These are phyloP conservation scores for Hydractinia symbiolongicarpus DNA, from an alignment of 30 jellyfish, hydroid and myxozoan species.

Conservation along the genomic window DNA sequence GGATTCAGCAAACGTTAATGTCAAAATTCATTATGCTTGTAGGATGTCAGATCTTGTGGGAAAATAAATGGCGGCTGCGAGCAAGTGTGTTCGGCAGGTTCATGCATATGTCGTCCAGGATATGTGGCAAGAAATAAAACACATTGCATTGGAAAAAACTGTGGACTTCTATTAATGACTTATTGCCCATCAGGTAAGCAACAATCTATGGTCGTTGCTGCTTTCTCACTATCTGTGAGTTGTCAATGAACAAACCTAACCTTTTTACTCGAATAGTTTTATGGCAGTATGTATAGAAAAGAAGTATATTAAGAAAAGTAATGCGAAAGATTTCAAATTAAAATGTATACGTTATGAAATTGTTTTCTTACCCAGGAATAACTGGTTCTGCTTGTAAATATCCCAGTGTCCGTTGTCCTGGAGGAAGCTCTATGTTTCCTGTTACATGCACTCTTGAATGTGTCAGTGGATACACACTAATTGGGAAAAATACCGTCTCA, in stretches of 20 bases:
- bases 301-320: too few relatives aligned
- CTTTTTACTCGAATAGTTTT: too few relatives aligned
- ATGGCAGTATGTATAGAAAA: too few relatives aligned
- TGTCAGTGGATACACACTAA: slow-evolving; percentile 48
- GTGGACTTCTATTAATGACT: slow-evolving; percentile 49
- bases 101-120: slow-evolving; percentile 75
- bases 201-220: too few relatives aligned
- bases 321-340: too few relatives aligned
- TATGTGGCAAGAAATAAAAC: slow-evolving; percentile 40
- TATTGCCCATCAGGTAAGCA: slow-evolving; percentile 68
- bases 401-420: slow-evolving; percentile 57
- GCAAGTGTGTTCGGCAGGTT: slow-evolving; percentile 56
- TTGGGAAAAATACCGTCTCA: slow-evolving; percentile 46
- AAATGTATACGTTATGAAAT: too few relatives aligned
- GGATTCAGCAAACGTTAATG: not conserved
- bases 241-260: too few relatives aligned
- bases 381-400: slow-evolving; percentile 31
- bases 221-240: too few relatives aligned
- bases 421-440: slow-evolving; percentile 43
- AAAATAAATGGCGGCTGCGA: slow-evolving; percentile 82
- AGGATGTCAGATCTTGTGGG: slow-evolving; percentile 75
- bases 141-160: slow-evolving; percentile 61
- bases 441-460: slow-evolving; percentile 54
- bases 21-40: not conserved
- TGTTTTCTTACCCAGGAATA: too few relatives aligned